These are phyloP conservation scores for Pseudococcus jackbeardsleyi DNA, from an alignment of 2,888 invertebrate species.

Conservation along the genomic window DNA sequence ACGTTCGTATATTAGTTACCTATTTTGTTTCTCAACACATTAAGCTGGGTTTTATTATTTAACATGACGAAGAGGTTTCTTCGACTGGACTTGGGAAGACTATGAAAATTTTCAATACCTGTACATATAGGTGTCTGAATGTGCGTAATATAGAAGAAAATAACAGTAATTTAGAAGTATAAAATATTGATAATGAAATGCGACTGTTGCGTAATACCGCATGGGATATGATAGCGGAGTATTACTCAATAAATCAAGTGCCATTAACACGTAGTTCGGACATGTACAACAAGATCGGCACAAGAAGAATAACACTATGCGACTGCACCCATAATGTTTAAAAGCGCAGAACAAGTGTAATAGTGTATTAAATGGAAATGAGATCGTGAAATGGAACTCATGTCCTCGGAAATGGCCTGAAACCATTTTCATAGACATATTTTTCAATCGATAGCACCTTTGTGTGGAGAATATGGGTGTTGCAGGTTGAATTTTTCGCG, in stretches of 20 bases:
- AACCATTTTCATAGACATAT: background rate
- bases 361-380: background rate
- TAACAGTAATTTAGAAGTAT: conserved; percentile 23
- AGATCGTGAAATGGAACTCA: conserved; percentile 14
- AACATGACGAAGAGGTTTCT: background rate
- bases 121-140: background rate
- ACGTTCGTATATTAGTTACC: background rate
- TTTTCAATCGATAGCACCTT: background rate
- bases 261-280: conserved; percentile 31
- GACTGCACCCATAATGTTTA: conserved; percentile 38
- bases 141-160: background rate
- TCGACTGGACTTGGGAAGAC: background rate
- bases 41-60: background rate
- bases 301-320: background rate
- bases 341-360: conserved; percentile 18
- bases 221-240: background rate
- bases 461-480: too few relatives aligned
- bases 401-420: conserved; percentile 13
- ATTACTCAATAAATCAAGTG: conserved; percentile 41
- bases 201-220: background rate
- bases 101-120: background rate
- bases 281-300: conserved; percentile 7
- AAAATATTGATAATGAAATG: conserved; percentile 27
- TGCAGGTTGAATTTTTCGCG: too few relatives aligned
- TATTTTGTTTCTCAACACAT: background rate